Evolutionary conservation across 2,888 invertebrate genomes (phyloP).

Genomic region (Agriopis marginaria): DNA sequence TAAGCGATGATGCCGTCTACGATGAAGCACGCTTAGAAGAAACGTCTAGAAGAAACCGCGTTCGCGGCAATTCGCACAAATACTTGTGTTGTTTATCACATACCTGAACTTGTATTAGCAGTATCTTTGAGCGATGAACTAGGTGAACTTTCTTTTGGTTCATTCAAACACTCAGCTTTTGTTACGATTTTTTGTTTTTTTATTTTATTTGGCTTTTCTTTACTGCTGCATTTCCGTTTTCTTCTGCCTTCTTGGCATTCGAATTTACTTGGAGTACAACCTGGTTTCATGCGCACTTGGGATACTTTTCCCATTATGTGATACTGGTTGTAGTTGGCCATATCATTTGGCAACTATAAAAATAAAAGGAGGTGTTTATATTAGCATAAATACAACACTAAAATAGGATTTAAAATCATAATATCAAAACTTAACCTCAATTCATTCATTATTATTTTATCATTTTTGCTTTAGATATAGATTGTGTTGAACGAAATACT

Average conservation of each 20-base stretch:
- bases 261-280: background rate
- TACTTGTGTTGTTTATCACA: too few species aligned
- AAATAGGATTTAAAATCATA: too few species aligned
- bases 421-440: background rate
- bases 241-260: background rate
- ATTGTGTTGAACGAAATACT: background rate
- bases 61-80: too few species aligned
- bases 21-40: too few species aligned
- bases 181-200: too few species aligned
- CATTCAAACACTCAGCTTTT: too few species aligned
- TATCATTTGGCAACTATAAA: background rate
- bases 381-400: background rate
- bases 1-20: too few species aligned
- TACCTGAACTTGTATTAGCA: too few species aligned
- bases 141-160: too few species aligned
- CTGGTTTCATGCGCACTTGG: constrained; percentile 1
- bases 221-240: background rate
- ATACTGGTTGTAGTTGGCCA: background rate
- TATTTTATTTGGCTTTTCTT: too few species aligned
- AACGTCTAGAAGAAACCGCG: too few species aligned
- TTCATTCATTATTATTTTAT: background rate
- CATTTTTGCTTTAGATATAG: background rate
- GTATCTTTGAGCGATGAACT: too few species aligned
- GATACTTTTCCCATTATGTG: background rate
- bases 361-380: background rate